Evolutionary conservation across 2,797 vertebrate species (phyloP), one percentile per base, ranked within the genome.

Genomic region (Uromys caudimaculatus): DNA sequence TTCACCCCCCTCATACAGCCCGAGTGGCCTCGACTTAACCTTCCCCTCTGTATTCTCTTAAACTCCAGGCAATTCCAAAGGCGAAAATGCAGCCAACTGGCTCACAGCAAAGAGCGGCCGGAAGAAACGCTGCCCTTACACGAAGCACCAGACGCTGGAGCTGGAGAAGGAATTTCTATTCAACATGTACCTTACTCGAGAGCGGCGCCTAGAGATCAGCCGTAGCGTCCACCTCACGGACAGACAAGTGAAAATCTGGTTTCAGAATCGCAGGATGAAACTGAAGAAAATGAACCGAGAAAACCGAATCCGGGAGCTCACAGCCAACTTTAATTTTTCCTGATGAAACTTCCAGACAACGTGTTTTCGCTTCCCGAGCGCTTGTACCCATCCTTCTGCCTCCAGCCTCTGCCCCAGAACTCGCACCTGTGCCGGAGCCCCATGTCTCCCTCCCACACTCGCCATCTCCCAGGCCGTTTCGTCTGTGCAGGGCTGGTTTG

Each of bases 191-290:
- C 99, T 99, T 99, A 99, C 99, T 98, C 99, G 99, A 96, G 99
- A 99, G 98, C 99, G 99, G 98, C 99, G 99, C 97, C 99, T 99
- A 98, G 99, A 99, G 99, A 99, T 99, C 99, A 99, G 99, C 99
- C 99, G 99, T 98, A 99, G 99, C 97, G 99, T 99, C 98, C 99
- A 99, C 98, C 99, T 99, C 98, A 99, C 99, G 98, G 99, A 99
- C 99, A 99, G 99, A 99, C 99, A 99, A 99, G 99, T 99, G 96
- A 99, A 99, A 99, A 99, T 99, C 98, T 99, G 99, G 99, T 99
- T 99, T 99, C 99, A 99, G 98, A 99, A 99, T 98, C 99, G 99
- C 98, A 99, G 99, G 97, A 99, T 99, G 99, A 99, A 99, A 99
- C 99, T 99, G 98, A 99, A 99, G 99, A 99, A 99, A 99, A 99